Conservation (phyloP, 2,888 invertebrate species). For the Spatulosminthurus flaviceps region DNA sequence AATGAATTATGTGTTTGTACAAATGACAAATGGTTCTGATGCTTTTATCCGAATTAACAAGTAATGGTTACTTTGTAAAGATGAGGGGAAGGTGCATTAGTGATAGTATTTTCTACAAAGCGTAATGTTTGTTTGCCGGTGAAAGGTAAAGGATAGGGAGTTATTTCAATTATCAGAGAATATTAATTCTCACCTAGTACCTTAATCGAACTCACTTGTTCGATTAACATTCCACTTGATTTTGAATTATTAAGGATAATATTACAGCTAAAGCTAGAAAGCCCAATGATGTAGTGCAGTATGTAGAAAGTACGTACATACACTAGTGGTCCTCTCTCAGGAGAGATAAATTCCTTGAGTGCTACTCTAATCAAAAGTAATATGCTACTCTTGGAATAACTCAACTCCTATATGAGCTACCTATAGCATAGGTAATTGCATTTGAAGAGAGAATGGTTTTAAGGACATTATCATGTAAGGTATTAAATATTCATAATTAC, state of each 20-base stretch:
- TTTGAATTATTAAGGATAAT: neutral
- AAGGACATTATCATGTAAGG: neutral
- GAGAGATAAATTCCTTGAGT: no score
- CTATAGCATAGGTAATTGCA: neutral
- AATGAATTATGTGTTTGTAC: no score
- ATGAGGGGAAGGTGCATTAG: neutral
- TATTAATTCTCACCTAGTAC: slow-evolving; percentile 9
- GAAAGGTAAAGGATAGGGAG: neutral
- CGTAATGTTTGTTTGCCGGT: neutral
- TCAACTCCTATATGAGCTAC: neutral
- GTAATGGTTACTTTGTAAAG: neutral
- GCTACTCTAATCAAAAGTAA: no score
- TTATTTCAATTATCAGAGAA: neutral
- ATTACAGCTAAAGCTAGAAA: neutral
- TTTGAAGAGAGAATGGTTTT: neutral
- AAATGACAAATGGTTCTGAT: no score
- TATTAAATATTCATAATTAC: neutral
- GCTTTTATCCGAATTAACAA: no score
- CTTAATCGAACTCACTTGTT: slow-evolving; percentile 18
- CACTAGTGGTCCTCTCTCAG: no score
- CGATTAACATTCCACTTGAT: neutral
- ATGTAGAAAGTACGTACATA: no score
- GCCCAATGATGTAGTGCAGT: neutral
- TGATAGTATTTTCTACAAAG: no score
- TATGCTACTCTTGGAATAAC: no score